Percentiles rank a stretch among this genome's conserved stretches.
These are phyloP conservation scores for Chironomus riparius DNA, from an alignment of 2,888 invertebrate species.

Conservation along the genomic window DNA sequence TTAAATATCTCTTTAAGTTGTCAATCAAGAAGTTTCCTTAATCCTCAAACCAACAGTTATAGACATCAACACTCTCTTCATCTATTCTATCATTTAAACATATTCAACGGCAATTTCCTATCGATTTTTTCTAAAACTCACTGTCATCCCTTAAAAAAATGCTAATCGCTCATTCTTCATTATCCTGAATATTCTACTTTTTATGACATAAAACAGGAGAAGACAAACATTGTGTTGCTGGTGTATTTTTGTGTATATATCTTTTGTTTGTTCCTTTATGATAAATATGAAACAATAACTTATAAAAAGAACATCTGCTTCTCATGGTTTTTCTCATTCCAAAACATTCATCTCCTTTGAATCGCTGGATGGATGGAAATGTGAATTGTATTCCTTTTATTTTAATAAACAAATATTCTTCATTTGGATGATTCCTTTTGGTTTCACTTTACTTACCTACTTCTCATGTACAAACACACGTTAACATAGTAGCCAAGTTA, in stretches of 20 bases:
- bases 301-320: conserved; percentile 18
- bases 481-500: too few relatives aligned
- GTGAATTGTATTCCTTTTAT: too few relatives aligned
- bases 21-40: too few relatives aligned
- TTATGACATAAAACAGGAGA: not conserved
- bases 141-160: too few relatives aligned
- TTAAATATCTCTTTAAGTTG: too few relatives aligned
- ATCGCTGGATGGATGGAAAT: too few relatives aligned
- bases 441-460: not conserved
- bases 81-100: too few relatives aligned
- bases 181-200: not conserved
- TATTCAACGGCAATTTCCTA: too few relatives aligned
- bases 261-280: not conserved
- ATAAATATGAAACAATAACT: conserved; percentile 26
- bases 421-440: conserved; percentile 2
- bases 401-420: conserved; percentile 4
- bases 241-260: not conserved
- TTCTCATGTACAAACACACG: not conserved
- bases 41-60: too few relatives aligned
- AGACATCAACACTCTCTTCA: too few relatives aligned
- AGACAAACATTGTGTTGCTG: not conserved
- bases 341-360: too few relatives aligned
- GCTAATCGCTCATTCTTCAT: not conserved
- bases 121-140: too few relatives aligned
- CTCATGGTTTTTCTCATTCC: not conserved